A percentile compares a stretch with the other conserved stretches of the same genome.
phyloP scores from a whole-genome alignment of 30 jellyfish, hydroid and myxozoan species.

The Aurelia coerulea region DNA sequence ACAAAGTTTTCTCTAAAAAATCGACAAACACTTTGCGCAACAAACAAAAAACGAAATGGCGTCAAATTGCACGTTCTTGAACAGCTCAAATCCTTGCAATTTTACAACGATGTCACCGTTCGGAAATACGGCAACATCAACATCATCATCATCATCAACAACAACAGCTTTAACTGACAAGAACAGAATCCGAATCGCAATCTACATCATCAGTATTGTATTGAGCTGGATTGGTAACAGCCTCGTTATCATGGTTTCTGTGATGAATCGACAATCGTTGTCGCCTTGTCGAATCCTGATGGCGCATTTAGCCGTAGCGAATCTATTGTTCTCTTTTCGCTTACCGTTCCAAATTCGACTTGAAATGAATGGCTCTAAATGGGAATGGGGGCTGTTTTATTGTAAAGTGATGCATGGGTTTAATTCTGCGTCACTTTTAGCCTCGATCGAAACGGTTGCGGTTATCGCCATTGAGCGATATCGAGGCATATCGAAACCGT shows the following conservation, averaged over 20 bases:
- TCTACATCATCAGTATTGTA: conserved; percentile 65
- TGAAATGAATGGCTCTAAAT: conserved; percentile 55
- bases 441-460: conserved; percentile 70
- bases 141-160: conserved; percentile 39
- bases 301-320: conserved; percentile 84
- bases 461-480: conserved; percentile 83
- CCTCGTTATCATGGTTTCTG: conserved; percentile 63
- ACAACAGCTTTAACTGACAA: conserved; percentile 52
- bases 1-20: no score
- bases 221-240: conserved; percentile 75
- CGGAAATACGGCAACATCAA: conserved; percentile 8
- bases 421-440: conserved; percentile 68
- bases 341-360: conserved; percentile 76
- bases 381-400: conserved; percentile 71
- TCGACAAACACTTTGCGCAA: neutral
- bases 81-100: conserved; percentile 31
- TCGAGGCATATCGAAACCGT: conserved; percentile 72
- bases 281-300: conserved; percentile 76
- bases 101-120: conserved; percentile 5
- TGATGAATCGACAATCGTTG: conserved; percentile 44
- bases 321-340: conserved; percentile 62
- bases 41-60: neutral
- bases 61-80: conserved; percentile 17
- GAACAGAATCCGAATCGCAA: conserved; percentile 49
- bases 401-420: conserved; percentile 80